phyloP scores from a whole-genome alignment of 2,113 vertebrate genomes.

The Haemorhous mexicanus region DNA sequence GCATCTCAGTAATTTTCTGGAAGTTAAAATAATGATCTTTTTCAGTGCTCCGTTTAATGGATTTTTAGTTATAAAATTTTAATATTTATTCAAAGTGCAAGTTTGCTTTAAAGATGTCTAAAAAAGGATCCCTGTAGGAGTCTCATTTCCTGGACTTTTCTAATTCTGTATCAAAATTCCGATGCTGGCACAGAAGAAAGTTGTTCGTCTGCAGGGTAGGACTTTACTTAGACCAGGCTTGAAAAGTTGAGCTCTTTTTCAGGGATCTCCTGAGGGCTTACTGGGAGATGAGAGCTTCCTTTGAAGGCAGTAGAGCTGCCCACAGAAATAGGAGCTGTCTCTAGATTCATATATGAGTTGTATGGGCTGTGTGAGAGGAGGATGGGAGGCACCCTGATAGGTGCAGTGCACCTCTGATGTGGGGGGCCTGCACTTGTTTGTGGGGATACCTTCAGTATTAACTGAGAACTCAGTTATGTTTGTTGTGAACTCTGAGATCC shows the following conservation, averaged over 20 bases:
- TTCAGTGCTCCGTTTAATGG: neutral
- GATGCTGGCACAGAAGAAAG: rapidly evolving
- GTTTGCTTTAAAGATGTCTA: neutral
- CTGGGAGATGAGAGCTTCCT: neutral
- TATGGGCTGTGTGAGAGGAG: rapidly evolving
- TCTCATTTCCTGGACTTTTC: neutral
- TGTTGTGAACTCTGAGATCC: neutral
- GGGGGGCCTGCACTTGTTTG: neutral
- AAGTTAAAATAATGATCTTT: neutral
- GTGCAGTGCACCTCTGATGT: neutral
- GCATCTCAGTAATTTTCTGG: neutral
- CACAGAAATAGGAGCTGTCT: neutral
- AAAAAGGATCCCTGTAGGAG: neutral
- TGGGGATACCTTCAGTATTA: neutral
- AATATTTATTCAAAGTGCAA: neutral
- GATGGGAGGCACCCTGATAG: neutral
- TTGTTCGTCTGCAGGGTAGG: neutral
- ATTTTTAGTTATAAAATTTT: neutral
- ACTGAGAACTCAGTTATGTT: neutral
- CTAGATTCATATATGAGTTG: neutral
- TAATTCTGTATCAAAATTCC: neutral
- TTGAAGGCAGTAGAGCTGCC: neutral
- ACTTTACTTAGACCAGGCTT: neutral
- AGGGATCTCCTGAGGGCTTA: neutral
- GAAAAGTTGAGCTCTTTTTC: neutral